phyloP scores from a whole-genome alignment of 2,113 vertebrate species.

The Elaphurus davidianus region DNA sequence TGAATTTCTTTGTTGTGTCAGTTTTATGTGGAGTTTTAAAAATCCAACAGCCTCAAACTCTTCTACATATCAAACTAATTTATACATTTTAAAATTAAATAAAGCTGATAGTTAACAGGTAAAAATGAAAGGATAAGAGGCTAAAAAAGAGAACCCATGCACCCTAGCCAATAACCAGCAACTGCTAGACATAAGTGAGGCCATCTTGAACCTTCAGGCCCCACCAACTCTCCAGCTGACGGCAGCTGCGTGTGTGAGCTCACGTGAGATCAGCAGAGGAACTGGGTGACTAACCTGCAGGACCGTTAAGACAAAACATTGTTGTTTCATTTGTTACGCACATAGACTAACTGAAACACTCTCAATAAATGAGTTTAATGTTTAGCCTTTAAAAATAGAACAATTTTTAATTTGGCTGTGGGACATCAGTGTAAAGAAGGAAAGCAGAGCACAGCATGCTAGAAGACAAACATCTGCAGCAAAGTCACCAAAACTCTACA shows the following conservation, averaged over 20 bases:
- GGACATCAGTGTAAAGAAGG: background rate
- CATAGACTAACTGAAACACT: background rate
- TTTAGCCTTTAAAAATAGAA: slow-evolving; percentile 1
- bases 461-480: background rate
- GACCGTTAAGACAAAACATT: background rate
- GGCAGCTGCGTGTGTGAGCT: background rate
- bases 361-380: background rate
- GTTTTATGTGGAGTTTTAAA: background rate
- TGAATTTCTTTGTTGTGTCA: background rate
- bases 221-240: background rate
- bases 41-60: background rate
- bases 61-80: slow-evolving; percentile 20
- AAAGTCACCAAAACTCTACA: background rate
- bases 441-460: background rate
- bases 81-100: slow-evolving; percentile 60
- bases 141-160: background rate
- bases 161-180: background rate
- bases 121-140: background rate
- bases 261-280: background rate
- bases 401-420: background rate
- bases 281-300: background rate
- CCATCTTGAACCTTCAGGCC: background rate
- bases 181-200: background rate
- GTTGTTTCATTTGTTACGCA: background rate
- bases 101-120: slow-evolving; percentile 3